Evolutionary conservation across 2,888 invertebrate genomes (phyloP).

Genomic region (Coenonympha glycerion): DNA sequence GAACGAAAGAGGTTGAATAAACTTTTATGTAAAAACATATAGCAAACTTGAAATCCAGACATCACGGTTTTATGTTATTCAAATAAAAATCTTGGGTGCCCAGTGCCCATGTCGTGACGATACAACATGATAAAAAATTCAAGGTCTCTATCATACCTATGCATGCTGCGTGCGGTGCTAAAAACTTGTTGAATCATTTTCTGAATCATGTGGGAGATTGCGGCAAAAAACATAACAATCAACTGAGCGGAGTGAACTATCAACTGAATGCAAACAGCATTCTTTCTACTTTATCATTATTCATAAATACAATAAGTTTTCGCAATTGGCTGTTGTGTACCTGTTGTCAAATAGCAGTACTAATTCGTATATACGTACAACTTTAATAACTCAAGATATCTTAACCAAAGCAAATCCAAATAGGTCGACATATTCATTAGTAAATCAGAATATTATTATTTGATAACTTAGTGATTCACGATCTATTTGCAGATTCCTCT

Average conservation of each 20-base stretch:
- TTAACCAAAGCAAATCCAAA: neutral
- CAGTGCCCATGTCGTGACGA: neutral
- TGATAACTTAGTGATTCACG: slow-evolving; percentile 9
- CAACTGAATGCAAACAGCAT: slow-evolving; percentile 6
- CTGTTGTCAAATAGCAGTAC: no score
- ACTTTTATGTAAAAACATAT: no score
- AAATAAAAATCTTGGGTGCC: neutral
- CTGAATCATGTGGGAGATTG: slow-evolving; percentile 19
- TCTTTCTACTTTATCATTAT: neutral
- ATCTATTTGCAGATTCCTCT: slow-evolving; percentile 13
- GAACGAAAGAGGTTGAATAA: no score
- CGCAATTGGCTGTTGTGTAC: neutral
- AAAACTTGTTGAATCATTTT: slow-evolving; percentile 21
- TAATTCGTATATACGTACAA: no score
- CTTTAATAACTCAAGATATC: no score
- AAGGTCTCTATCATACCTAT: slow-evolving; percentile 13
- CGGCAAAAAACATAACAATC: slow-evolving; percentile 24
- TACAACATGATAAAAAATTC: slow-evolving; percentile 4
- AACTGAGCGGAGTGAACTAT: slow-evolving; percentile 7
- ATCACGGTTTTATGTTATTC: no score
- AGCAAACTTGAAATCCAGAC: no score
- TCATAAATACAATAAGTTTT: neutral
- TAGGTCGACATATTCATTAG: no score
- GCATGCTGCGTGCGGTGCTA: slow-evolving; percentile 1
- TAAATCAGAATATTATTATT: no score